Evolutionary conservation across 2,113 vertebrate species (phyloP), one percentile per base, ranked within the genome.

Genomic region (Gila orcuttii): DNA sequence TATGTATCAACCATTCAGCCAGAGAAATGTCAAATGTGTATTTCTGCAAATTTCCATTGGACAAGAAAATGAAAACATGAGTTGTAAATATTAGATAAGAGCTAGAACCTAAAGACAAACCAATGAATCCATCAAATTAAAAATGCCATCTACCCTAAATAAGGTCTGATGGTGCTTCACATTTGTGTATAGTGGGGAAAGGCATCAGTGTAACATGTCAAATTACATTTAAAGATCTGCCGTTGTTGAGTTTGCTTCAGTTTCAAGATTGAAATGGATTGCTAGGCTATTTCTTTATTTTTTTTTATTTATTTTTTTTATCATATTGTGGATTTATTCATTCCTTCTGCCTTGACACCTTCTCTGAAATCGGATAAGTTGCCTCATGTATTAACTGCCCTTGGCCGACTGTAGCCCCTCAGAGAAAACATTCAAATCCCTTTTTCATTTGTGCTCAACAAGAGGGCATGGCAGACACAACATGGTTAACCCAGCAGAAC

Each of bases 401-500:
- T 59, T 39, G 50, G 66, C 28, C 3, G 71, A 83, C 47, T 83
- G 23, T 50, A 73, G 11, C 8, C 47, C 68, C 81, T 73, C 66
- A 28, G 50, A 59, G 50, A 73, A 82, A 55, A 69, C 25, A 52
- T 33, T 52, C 17, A 82, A 82, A 81, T 69, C 64, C 28, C 8
- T 50, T 69, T 82, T 82, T 21, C 11, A 79, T 60, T 50, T 82
- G 60, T 68, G 17, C 9, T 47, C 60, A 68, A 68, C 81, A 28
- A 33, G 47, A 83, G 81, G 47, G 11, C 31, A 71, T 83, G 21
- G 31, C 50, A 73, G 50, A 73, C 33, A 83, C 31, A 83, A 57
- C 28, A 69, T 21, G 28, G 42, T 36, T 69, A 42, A 11, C 66
- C 19, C 28, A 42, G 64, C 31, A 71, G 21, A 57, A 57, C 21